Conservation (phyloP, 2,888 invertebrate species). For the Drosophila neonasuta region DNA sequence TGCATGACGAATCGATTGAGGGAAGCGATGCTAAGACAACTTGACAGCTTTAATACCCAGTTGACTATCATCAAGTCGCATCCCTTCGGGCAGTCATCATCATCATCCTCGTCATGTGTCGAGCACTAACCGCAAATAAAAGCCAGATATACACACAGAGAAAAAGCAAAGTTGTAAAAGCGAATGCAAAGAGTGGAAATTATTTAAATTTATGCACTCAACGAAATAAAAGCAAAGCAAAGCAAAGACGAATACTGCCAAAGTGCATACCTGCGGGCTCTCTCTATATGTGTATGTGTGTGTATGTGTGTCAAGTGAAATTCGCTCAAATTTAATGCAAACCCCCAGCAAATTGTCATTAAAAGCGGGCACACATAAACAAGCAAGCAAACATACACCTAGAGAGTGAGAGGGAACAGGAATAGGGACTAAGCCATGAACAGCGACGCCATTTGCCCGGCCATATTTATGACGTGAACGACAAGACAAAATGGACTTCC, state of each 20-base stretch:
- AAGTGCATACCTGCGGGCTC: conserved; percentile 4
- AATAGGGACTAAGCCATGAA: conserved; percentile 58
- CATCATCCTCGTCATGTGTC: neutral
- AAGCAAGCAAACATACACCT: conserved; percentile 24
- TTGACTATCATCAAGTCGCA: neutral
- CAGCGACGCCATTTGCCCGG: conserved; percentile 67
- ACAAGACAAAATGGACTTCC: conserved; percentile 79
- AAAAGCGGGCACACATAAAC: conserved; percentile 62
- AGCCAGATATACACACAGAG: conserved; percentile 37
- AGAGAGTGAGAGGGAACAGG: neutral
- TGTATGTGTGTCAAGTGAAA: conserved; percentile 68
- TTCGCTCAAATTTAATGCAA: conserved; percentile 72
- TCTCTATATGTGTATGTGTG: neutral
- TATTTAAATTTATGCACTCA: conserved; percentile 72
- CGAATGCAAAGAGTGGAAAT: conserved; percentile 54
- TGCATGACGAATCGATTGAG: conserved; percentile 11
- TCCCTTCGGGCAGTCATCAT: conserved; percentile 6
- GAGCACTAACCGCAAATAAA: conserved; percentile 17
- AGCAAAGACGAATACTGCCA: conserved; percentile 10
- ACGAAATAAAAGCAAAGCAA: conserved; percentile 36
- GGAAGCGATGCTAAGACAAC: neutral
- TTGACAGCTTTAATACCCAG: conserved; percentile 24
- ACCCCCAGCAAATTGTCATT: conserved; percentile 74
- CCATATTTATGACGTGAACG: conserved; percentile 77
- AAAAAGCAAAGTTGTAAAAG: conserved; percentile 46